These are phyloP conservation scores for Macrosiphum euphorbiae DNA, from an alignment of 2,888 invertebrate genomes.

Conservation along the genomic window DNA sequence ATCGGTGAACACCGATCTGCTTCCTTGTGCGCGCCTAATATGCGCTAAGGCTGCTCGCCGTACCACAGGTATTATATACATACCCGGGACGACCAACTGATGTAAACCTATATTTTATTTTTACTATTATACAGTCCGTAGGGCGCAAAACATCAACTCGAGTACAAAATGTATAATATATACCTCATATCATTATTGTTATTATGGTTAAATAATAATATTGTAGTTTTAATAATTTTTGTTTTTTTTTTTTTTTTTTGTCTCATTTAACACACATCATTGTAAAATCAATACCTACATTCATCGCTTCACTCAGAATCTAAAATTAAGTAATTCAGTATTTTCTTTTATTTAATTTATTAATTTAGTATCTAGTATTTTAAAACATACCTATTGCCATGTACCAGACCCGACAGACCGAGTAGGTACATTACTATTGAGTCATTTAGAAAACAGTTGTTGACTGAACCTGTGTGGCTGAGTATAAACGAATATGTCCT, in stretches of 20 bases:
- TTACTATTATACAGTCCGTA: not conserved
- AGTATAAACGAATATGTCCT: too few species aligned
- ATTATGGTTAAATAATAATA: not conserved
- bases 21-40: conserved; percentile 31
- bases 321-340: too few species aligned
- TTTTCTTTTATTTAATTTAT: too few species aligned
- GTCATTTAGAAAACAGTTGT: too few species aligned
- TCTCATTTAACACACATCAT: too few species aligned
- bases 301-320: too few species aligned
- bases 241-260: not conserved
- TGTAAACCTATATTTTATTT: not conserved
- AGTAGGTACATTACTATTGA: too few species aligned
- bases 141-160: not conserved
- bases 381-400: too few species aligned
- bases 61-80: not conserved
- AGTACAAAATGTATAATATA: not conserved
- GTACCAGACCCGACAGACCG: too few species aligned
- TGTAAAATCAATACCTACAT: too few species aligned
- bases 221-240: not conserved
- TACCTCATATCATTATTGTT: not conserved
- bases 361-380: too few species aligned
- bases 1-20: conserved; percentile 50
- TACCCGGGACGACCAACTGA: not conserved
- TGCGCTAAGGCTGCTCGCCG: not conserved
- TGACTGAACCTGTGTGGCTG: too few species aligned